Percentiles rank a stretch among this genome's conserved stretches.
phyloP scores from a whole-genome alignment of 2,797 vertebrate species.

The Yasuhikotakia modesta region DNA sequence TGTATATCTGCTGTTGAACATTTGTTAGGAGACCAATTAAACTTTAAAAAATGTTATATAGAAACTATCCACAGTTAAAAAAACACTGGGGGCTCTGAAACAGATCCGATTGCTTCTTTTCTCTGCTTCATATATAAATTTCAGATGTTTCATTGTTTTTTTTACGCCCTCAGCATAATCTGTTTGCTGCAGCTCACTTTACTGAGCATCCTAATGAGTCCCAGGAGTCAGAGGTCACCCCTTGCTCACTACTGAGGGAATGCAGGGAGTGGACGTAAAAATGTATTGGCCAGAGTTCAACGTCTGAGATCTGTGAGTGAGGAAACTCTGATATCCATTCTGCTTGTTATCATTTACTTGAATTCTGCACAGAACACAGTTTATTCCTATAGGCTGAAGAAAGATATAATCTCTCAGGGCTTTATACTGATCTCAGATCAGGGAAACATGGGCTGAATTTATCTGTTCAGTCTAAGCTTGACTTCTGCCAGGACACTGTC shows the following conservation, averaged over 20 bases:
- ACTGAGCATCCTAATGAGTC: constrained; percentile 31
- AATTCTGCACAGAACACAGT: constrained; percentile 3
- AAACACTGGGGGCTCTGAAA: constrained; percentile 9
- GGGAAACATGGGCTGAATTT: constrained; percentile 26
- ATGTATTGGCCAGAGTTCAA: constrained; percentile 27
- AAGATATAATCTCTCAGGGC: constrained; percentile 24
- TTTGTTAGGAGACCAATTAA: no score
- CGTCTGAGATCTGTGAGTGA: constrained; percentile 26
- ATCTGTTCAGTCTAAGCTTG: constrained; percentile 15
- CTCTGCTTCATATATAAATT: constrained; percentile 32
- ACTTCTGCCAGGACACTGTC: constrained; percentile 18
- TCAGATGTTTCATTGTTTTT: constrained; percentile 14
- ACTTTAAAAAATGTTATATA: no score
- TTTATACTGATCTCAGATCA: constrained; percentile 17
- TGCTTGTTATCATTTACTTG: constrained; percentile 37
- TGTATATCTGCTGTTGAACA: no score
- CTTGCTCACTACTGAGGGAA: constrained; percentile 24
- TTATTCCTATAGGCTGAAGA: constrained; percentile 14
- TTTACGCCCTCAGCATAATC: neutral
- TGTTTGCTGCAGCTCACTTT: constrained; percentile 3
- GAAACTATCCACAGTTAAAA: neutral
- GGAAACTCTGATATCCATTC: constrained; percentile 15
- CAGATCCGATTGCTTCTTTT: constrained; percentile 29
- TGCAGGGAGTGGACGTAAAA: constrained; percentile 25
- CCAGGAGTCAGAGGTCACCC: constrained; percentile 32